Base-by-base conservation (phyloP, 2,797 vertebrate genomes). In the Chelmon rostratus region DNA sequence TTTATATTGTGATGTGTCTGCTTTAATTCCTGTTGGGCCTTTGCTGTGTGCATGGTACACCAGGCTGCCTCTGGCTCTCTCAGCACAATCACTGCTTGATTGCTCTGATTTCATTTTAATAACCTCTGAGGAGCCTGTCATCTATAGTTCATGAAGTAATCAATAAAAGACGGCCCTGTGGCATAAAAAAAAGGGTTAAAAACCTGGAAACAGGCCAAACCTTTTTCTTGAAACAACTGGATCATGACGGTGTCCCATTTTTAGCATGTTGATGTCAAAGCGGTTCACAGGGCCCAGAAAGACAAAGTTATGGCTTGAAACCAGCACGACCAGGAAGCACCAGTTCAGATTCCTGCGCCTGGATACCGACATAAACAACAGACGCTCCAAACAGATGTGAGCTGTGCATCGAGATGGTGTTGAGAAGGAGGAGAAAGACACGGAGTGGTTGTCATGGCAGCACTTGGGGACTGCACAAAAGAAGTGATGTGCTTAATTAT, bases 381-480 rank as follows among this genome's bases (percentile, higher is more conserved):
- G 28, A 53, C 44, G 2, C 23, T 28, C 3, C 21, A 3, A 35
- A 50, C 59, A 28, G 23, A 13, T 71, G 11, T 50, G 23, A 31
- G 53, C 35, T 53, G 23, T 68, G 47, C 7, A 50, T 64, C n/a
- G 50, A n/a, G 15, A 54, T n/a, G 35, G 19, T 0, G 18, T 2
- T 23, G 38, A 42, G 33, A 25, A 44, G 61, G 64, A 42, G 16
- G 19, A 64, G 15, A 46, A 23, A 37, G 16, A 23, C n/a, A 38
- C 33, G 21, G 44, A 49, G 49, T 23, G 38, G 68, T 85, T 86
- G 78, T 62, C 82, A 88, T 90, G 80, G 79, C 66, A 91, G 73
- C 85, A 63, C 67, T 50, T 42, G 46, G 59, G 25, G 69, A 70
- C 66, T 62, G 63, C 67, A 54, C 28, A 64, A 58, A 38, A 71